phyloP scores from a whole-genome alignment of 1,140 invertebrate species.

The Brachionus rubens region DNA sequence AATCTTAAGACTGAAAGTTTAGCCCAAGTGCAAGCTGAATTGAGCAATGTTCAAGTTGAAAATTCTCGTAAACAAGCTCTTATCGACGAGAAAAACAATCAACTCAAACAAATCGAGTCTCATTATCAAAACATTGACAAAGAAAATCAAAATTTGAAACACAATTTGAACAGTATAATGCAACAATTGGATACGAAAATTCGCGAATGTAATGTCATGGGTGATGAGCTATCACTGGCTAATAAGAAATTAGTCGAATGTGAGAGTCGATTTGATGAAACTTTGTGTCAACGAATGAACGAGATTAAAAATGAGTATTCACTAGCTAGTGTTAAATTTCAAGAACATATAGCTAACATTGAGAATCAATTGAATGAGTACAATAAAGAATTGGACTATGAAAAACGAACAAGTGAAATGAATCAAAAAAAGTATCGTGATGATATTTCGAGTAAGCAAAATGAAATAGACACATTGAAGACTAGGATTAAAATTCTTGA shows the following conservation, averaged over 20 bases:
- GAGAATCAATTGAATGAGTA: background rate
- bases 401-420: background rate
- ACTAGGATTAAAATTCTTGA: conserved; percentile 6
- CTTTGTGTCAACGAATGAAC: background rate
- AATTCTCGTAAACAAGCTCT: background rate
- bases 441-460: background rate
- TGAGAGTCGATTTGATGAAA: conserved; percentile 3
- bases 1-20: background rate
- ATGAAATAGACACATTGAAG: background rate
- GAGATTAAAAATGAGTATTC: conserved; percentile 26
- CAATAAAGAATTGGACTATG: conserved; percentile 11
- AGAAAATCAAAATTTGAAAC: conserved; percentile 30
- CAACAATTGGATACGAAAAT: conserved; percentile 16
- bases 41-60: background rate
- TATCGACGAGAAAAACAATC: conserved; percentile 6
- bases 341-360: background rate
- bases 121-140: conserved; percentile 33
- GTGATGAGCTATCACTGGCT: background rate
- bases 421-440: conserved; percentile 19
- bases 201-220: background rate
- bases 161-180: conserved; percentile 20
- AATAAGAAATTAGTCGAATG: background rate
- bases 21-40: background rate
- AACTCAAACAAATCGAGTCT: conserved; percentile 11
- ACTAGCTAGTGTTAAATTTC: background rate